Evolutionary conservation across 2,113 vertebrate genomes (phyloP), one percentile per base, ranked within the genome.

Genomic region (Axis porcinus): DNA sequence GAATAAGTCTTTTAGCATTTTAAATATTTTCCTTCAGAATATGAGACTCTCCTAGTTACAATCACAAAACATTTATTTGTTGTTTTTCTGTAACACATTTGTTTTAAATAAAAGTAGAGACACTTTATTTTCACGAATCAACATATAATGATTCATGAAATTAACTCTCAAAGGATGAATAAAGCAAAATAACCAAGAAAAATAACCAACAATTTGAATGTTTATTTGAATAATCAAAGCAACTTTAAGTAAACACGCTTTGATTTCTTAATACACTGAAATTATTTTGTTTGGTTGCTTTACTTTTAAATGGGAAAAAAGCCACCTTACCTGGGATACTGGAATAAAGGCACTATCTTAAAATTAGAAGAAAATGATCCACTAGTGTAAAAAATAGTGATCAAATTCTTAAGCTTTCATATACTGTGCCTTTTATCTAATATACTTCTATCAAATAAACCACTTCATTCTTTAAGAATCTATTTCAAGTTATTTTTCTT

Each of bases 71-170:
- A 89, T 28, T 87, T 91, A 86, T 78, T 94, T 96, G 19, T 40
- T 25, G 70, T 25, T 43, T 74, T 74, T 74, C 7, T 23, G 36
- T 74, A 43, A 43, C 21, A 74, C 36, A 89, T 23, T 88, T 91
- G 82, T 67, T 97, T 96, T 87, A 64, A 97, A 91, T 76, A 91
- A 92, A 92, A n/a, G 82, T 28, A 87, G 27, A 91, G 15, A 62
- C 19, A 15, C 8, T 45, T 84, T 92, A 92, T 84, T 92, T 70
- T 55, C 79, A 92, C 2, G 1, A 93, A 74, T 74, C 28, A 93
- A 57, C 30, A 2, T 78, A 28, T 64, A 89, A 13, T 78, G 40
- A 52, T 79, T 28, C 50, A 93, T 28, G 50, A 81, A 97, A 93
- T 93, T 86, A 43, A 93, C 25, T 89, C 47, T 70, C n/a, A 81